phyloP scores from a whole-genome alignment of 2,797 vertebrate species.

The Denticeps clupeoides region DNA sequence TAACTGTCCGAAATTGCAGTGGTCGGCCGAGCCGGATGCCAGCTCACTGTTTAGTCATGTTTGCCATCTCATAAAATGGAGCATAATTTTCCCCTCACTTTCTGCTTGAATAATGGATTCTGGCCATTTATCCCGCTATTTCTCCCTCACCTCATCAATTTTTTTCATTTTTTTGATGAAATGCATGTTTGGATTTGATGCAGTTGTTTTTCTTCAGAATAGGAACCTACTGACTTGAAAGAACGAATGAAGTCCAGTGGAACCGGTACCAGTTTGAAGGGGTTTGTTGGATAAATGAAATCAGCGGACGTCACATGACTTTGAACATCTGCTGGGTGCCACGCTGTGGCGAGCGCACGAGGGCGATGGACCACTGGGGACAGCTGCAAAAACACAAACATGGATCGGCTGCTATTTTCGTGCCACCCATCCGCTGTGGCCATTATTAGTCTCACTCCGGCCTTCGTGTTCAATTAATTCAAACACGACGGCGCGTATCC shows the following conservation, averaged over 20 bases:
- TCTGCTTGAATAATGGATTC: too few species aligned
- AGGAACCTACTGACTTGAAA: too few species aligned
- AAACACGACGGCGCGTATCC: conserved; percentile 19
- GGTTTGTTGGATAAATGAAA: too few species aligned
- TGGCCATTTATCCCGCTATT: too few species aligned
- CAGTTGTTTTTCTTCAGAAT: too few species aligned
- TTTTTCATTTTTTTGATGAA: too few species aligned
- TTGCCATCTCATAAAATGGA: conserved; percentile 15
- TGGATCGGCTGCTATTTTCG: conserved; percentile 2
- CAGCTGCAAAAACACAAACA: conserved; percentile 2
- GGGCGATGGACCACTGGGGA: not conserved
- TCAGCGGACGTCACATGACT: too few species aligned
- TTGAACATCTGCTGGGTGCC: conserved; percentile 3
- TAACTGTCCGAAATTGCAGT: not conserved
- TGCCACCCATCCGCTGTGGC: not conserved
- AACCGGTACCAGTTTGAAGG: too few species aligned
- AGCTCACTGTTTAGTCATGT: not conserved
- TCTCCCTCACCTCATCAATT: too few species aligned
- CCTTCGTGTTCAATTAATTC: conserved; percentile 33
- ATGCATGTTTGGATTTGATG: too few species aligned
- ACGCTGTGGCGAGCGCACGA: not conserved
- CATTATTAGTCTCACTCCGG: conserved; percentile 24
- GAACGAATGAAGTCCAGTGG: too few species aligned
- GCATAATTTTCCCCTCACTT: conserved; percentile 4
- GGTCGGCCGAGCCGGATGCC: not conserved